phyloP scores from a whole-genome alignment of 2,888 invertebrate genomes.

The Scelioninae gen. 1 region DNA sequence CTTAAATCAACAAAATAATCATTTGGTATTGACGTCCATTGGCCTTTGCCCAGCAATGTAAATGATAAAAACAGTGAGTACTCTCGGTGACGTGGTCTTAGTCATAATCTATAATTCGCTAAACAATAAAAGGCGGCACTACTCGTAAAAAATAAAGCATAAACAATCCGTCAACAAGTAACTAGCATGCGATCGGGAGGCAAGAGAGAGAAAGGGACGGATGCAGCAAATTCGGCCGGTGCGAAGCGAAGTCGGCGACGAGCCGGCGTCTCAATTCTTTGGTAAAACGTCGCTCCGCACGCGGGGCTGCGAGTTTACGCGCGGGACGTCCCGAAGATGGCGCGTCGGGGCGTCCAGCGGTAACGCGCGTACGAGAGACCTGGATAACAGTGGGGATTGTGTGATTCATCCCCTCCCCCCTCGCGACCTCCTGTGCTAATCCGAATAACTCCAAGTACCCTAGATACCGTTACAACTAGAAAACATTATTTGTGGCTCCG shows the following conservation, averaged over 20 bases:
- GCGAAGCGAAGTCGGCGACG: slow-evolving; percentile 65
- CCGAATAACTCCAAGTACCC: slow-evolving; percentile 50
- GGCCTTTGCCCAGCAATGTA: no score
- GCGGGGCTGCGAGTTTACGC: slow-evolving; percentile 22
- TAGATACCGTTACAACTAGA: slow-evolving; percentile 66
- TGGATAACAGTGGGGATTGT: slow-evolving; percentile 25
- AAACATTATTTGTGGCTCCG: slow-evolving; percentile 61
- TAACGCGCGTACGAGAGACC: slow-evolving; percentile 19
- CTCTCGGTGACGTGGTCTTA: slow-evolving; percentile 1
- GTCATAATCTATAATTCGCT: slow-evolving; percentile 11
- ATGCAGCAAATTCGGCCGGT: slow-evolving; percentile 60
- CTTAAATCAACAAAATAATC: no score
- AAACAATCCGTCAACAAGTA: slow-evolving; percentile 60
- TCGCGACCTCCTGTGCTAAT: slow-evolving; percentile 34
- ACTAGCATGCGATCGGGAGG: slow-evolving; percentile 37
- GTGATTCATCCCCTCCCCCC: slow-evolving; percentile 34
- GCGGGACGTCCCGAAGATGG: slow-evolving; percentile 41
- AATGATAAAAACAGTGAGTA: slow-evolving; percentile 13
- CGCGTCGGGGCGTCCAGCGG: slow-evolving; percentile 44
- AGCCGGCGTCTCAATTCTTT: slow-evolving; percentile 61
- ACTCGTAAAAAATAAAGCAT: slow-evolving; percentile 53
- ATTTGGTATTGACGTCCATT: no score
- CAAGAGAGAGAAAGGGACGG: slow-evolving; percentile 9
- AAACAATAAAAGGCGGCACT: slow-evolving; percentile 43
- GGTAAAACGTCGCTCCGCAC: slow-evolving; percentile 63